phyloP scores from a whole-genome alignment of 2,888 invertebrate genomes.

The Oxystoma pomonae region DNA sequence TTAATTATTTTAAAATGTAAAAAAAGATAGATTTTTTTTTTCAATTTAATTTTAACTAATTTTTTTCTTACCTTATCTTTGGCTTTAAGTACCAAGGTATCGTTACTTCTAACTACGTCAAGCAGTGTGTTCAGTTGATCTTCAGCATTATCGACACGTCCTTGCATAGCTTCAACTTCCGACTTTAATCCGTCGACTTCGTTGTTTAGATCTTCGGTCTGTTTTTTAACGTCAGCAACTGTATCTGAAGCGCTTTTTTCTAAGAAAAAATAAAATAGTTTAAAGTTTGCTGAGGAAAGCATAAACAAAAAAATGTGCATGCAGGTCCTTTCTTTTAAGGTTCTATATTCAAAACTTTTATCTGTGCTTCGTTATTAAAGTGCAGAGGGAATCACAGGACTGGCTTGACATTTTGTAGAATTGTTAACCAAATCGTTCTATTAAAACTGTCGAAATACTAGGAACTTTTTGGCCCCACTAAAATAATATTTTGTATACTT shows the following conservation, averaged over 20 bases:
- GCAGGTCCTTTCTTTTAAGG: too few relatives aligned
- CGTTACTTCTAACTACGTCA: constrained; percentile 62
- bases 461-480: too few relatives aligned
- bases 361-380: too few relatives aligned
- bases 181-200: constrained; percentile 72
- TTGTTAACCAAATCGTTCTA: too few relatives aligned
- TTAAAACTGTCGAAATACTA: too few relatives aligned
- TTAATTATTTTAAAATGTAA: neutral
- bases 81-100: constrained; percentile 67
- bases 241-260: constrained; percentile 78
- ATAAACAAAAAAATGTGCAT: too few relatives aligned
- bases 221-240: constrained; percentile 71
- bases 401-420: too few relatives aligned
- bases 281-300: too few relatives aligned
- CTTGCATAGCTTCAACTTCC: constrained; percentile 68
- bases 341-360: too few relatives aligned
- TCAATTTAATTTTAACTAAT: too few relatives aligned
- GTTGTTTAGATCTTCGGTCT: constrained; percentile 72
- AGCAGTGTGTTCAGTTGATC: constrained; percentile 62
- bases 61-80: constrained; percentile 67
- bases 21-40: neutral
- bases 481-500: too few relatives aligned
- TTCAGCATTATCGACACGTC: constrained; percentile 69
- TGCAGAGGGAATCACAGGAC: too few relatives aligned
- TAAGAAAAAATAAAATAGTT: constrained; percentile 7